Evolutionary conservation across 2,797 vertebrate genomes (phyloP).

Genomic region (Carcharodon carcharias): DNA sequence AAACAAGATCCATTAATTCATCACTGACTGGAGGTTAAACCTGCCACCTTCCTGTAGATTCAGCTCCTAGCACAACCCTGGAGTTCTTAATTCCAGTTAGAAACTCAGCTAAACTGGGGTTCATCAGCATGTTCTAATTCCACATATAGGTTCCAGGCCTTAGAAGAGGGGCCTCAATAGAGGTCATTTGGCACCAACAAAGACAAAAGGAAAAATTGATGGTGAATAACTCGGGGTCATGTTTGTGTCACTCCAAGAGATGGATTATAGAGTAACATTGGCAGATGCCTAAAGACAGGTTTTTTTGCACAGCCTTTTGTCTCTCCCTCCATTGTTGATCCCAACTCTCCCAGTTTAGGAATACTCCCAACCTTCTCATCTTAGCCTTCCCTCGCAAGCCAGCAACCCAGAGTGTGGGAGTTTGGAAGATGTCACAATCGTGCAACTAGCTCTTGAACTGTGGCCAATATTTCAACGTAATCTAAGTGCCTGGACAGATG

Average conservation of each 20-base stretch:
- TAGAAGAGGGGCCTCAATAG: neutral
- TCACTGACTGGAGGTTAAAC: neutral
- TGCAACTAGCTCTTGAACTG: neutral
- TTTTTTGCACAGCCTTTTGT: neutral
- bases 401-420: neutral
- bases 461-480: neutral
- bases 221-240: neutral
- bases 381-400: neutral
- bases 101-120: neutral
- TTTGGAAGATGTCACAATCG: neutral
- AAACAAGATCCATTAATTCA: neutral
- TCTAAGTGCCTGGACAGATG: neutral
- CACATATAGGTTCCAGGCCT: neutral
- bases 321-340: neutral
- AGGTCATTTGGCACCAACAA: neutral
- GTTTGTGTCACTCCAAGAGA: neutral
- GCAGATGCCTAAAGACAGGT: neutral
- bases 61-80: neutral
- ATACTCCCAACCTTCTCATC: neutral
- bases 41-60: neutral
- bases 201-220: neutral
- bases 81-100: neutral
- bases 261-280: neutral
- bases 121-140: neutral
- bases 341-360: neutral